phyloP scores from a whole-genome alignment of 2,888 invertebrate genomes.

The Melinaea menophilus region DNA sequence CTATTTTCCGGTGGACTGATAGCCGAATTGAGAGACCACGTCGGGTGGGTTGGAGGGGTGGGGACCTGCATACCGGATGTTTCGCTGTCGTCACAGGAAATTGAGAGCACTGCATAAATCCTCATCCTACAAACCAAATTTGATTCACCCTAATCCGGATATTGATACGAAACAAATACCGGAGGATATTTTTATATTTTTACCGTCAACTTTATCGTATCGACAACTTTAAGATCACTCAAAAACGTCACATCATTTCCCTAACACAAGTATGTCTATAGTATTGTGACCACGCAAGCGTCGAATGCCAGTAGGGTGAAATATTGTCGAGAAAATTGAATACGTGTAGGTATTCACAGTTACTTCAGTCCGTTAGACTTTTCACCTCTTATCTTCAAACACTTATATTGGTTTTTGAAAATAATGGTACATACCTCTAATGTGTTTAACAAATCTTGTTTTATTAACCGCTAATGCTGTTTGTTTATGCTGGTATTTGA shows the following conservation, averaged over 20 bases:
- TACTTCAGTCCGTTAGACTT: constrained; percentile 41
- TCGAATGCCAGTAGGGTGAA: constrained; percentile 58
- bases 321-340: constrained; percentile 69
- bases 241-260: constrained; percentile 43
- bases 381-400: constrained; percentile 30
- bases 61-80: constrained; percentile 64
- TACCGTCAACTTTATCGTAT: constrained; percentile 30
- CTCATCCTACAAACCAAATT: constrained; percentile 74
- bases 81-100: constrained; percentile 75
- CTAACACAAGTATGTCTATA: constrained; percentile 50
- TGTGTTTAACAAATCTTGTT: background rate
- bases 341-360: constrained; percentile 65
- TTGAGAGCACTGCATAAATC: constrained; percentile 77
- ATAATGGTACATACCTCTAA: background rate
- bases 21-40: constrained; percentile 35
- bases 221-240: constrained; percentile 10
- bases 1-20: constrained; percentile 66
- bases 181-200: constrained; percentile 53
- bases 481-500: constrained; percentile 52
- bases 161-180: constrained; percentile 72
- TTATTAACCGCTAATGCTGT: constrained; percentile 15
- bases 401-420: constrained; percentile 17
- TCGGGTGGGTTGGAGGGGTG: constrained; percentile 28
- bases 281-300: constrained; percentile 47
- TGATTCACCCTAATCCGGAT: constrained; percentile 76